Percentiles rank a stretch among this genome's conserved stretches.
These are phyloP conservation scores for Tubulanus polymorphus DNA, from an alignment of 2,888 invertebrate species.

Conservation along the genomic window DNA sequence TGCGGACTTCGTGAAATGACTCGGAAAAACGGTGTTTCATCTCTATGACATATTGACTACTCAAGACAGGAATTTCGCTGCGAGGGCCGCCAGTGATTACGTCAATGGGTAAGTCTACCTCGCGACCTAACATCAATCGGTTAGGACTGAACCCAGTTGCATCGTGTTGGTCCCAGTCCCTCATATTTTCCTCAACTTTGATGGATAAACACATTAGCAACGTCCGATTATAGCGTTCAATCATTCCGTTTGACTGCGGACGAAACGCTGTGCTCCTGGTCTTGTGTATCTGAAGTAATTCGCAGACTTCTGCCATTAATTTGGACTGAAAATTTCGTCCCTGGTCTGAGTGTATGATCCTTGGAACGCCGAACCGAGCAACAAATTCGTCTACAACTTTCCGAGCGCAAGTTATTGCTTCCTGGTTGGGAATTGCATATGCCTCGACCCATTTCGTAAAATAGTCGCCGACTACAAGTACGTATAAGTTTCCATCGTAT, in stretches of 20 bases:
- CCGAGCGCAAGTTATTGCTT: constrained; percentile 15
- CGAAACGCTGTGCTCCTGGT: no score
- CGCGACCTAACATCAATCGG: constrained; percentile 8
- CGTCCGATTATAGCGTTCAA: no score
- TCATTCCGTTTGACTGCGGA: no score
- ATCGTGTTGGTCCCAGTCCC: constrained; percentile 15
- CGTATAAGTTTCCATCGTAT: constrained; percentile 16
- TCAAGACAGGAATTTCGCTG: no score
- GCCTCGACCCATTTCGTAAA: constrained; percentile 22
- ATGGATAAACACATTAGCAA: constrained; percentile 12
- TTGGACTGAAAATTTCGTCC: constrained; percentile 15
- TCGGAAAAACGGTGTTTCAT: no score
- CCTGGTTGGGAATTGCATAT: constrained; percentile 17
- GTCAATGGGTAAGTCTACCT: constrained; percentile 11
- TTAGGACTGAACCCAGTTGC: constrained; percentile 11
- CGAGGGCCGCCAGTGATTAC: constrained; percentile 11
- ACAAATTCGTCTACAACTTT: constrained; percentile 11
- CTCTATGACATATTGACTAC: no score
- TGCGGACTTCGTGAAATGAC: no score
- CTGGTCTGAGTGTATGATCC: constrained; percentile 22
- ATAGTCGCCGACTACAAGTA: no score
- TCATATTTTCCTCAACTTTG: constrained; percentile 10
- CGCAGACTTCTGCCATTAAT: no score
- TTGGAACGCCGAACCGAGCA: no score
- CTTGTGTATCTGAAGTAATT: no score